A percentile compares a stretch with the other conserved stretches of the same genome.
Evolutionary conservation across 1,140 invertebrate genomes (phyloP).

Genomic region (Cotesia chilonis): DNA sequence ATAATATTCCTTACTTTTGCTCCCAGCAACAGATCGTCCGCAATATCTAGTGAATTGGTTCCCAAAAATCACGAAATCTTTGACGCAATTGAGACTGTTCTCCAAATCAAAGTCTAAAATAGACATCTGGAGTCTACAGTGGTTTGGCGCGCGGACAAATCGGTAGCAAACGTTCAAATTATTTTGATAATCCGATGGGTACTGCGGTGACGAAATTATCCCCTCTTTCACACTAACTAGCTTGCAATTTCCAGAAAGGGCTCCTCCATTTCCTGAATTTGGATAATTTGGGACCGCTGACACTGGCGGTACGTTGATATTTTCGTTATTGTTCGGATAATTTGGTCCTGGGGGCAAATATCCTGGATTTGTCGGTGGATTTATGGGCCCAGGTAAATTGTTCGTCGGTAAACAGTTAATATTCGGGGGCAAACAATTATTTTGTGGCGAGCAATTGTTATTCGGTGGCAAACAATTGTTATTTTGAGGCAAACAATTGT

Average conservation of each 20-base stretch:
- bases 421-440: too few species aligned
- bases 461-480: not conserved
- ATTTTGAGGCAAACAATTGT: too few species aligned
- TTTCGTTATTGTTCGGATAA: not conserved
- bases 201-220: constrained; percentile 47
- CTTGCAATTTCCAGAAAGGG: constrained; percentile 44
- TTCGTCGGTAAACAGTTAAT: too few species aligned
- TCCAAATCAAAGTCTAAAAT: constrained; percentile 59
- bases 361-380: constrained; percentile 18
- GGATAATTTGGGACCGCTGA: constrained; percentile 9
- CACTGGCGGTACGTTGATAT: not conserved
- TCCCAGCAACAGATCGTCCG: constrained; percentile 49
- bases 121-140: constrained; percentile 49
- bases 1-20: constrained; percentile 47
- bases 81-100: constrained; percentile 49
- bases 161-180: constrained; percentile 53
- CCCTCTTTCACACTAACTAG: constrained; percentile 42
- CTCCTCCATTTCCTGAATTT: constrained; percentile 45
- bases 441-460: too few species aligned
- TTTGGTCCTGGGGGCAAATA: constrained; percentile 6
- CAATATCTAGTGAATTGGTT: constrained; percentile 51
- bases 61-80: constrained; percentile 54
- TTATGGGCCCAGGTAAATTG: not conserved
- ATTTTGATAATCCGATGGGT: constrained; percentile 48
- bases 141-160: constrained; percentile 46